Percentiles rank a stretch among this genome's conserved stretches.
Conservation (phyloP, 2,113 vertebrate species). For the Gallinago media region DNA sequence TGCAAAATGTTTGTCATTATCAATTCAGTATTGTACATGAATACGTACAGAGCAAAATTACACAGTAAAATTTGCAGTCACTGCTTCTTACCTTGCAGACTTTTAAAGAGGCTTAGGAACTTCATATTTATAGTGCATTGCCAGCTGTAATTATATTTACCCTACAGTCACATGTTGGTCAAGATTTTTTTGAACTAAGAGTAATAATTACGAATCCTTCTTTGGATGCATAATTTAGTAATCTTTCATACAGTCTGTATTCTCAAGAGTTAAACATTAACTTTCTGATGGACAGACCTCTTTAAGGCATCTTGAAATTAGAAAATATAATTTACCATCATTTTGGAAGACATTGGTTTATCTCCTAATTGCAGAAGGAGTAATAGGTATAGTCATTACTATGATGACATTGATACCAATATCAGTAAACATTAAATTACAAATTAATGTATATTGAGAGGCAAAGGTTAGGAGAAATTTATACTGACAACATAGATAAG, state of each 20-base stretch:
- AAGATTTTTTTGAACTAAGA: not conserved
- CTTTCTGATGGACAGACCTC: not conserved
- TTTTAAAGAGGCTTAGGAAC: not conserved
- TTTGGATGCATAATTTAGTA: not conserved
- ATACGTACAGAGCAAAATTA: not conserved
- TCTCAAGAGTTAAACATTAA: not conserved
- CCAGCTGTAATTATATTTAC: not conserved
- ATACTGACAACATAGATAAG: not conserved
- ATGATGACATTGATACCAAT: not conserved
- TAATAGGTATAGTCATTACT: not conserved
- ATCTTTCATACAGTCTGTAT: not conserved
- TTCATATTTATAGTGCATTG: not conserved
- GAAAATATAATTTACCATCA: not conserved
- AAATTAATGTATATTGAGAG: not conserved
- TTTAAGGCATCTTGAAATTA: not conserved
- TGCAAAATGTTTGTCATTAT: not conserved
- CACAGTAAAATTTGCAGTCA: not conserved
- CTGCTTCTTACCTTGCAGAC: not conserved
- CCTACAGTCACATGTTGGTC: not conserved
- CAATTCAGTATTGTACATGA: not conserved
- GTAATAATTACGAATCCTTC: not conserved
- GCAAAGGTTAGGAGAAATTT: not conserved
- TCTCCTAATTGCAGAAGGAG: not conserved
- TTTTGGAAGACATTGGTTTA: not conserved
- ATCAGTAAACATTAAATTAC: not conserved